Percentiles rank a stretch among this genome's conserved stretches.
phyloP scores from a whole-genome alignment of 2,113 vertebrate genomes.

The Heterotis niloticus region DNA sequence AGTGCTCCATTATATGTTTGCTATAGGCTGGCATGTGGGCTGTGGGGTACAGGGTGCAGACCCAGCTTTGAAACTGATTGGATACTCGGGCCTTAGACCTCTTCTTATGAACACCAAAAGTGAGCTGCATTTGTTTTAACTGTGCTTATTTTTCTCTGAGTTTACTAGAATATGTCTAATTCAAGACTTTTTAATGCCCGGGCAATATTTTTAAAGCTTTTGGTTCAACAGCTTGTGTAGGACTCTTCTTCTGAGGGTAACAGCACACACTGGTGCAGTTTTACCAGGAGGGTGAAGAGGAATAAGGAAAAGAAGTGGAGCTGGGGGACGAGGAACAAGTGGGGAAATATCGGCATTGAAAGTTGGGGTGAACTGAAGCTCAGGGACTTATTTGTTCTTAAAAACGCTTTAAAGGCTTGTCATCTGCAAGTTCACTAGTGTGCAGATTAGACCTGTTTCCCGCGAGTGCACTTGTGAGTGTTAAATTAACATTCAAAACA shows the following conservation, averaged over 20 bases:
- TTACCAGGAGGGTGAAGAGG: neutral
- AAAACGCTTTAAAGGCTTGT: constrained; percentile 84
- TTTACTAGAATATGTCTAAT: too few species aligned
- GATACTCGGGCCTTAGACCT: too few species aligned
- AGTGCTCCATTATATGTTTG: neutral
- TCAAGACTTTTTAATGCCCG: too few species aligned
- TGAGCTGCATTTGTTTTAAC: too few species aligned
- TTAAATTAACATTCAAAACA: constrained; percentile 95
- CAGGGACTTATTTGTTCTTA: constrained; percentile 77
- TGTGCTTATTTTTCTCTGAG: too few species aligned
- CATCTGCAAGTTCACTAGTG: constrained; percentile 85
- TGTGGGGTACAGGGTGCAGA: too few species aligned
- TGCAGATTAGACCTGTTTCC: constrained; percentile 88
- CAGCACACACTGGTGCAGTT: neutral
- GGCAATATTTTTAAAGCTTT: too few species aligned
- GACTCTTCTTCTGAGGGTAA: too few species aligned
- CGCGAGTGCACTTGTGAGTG: constrained; percentile 83
- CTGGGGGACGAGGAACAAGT: neutral
- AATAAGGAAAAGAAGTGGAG: constrained; percentile 10
- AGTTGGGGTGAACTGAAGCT: constrained; percentile 75
- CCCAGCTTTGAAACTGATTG: too few species aligned
- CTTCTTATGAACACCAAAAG: too few species aligned
- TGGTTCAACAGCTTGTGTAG: too few species aligned
- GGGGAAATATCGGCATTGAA: constrained; percentile 22
- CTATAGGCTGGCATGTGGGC: too few species aligned